Conservation (phyloP, 1,140 invertebrate species). For the Drosophila yakuba region DNA sequence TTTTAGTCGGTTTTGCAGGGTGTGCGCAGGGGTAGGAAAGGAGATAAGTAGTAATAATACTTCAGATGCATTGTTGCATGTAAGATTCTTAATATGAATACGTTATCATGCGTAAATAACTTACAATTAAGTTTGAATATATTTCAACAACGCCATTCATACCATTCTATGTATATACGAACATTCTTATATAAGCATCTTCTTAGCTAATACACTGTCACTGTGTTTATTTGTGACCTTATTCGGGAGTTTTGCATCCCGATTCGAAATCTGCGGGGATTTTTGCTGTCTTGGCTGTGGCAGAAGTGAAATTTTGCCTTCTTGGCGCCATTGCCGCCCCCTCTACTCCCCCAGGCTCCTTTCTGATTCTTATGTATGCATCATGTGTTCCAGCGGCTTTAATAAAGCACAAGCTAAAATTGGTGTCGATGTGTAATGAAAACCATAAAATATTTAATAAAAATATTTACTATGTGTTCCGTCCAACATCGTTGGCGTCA, state of each 20-base stretch:
- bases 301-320: conserved; percentile 48
- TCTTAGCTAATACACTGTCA: neutral
- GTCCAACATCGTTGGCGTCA: conserved; percentile 56
- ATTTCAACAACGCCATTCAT: too few species aligned
- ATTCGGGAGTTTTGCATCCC: conserved; percentile 43
- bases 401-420: conserved; percentile 59
- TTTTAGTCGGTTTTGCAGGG: conserved; percentile 35
- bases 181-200: conserved; percentile 2
- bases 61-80: neutral
- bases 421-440: conserved; percentile 76
- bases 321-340: conserved; percentile 1
- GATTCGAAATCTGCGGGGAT: conserved; percentile 48
- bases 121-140: neutral
- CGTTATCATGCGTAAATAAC: neutral
- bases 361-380: conserved; percentile 58
- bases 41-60: neutral
- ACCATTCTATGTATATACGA: neutral
- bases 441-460: conserved; percentile 82
- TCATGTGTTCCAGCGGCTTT: conserved; percentile 64
- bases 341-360: neutral
- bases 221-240: conserved; percentile 50
- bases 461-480: conserved; percentile 79
- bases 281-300: conserved; percentile 51
- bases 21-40: conserved; percentile 14
- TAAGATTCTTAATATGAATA: neutral